A percentile compares a stretch with the other conserved stretches of the same genome.
Evolutionary conservation across 1,140 invertebrate species (phyloP).

Genomic region (Sycophila sp.): DNA sequence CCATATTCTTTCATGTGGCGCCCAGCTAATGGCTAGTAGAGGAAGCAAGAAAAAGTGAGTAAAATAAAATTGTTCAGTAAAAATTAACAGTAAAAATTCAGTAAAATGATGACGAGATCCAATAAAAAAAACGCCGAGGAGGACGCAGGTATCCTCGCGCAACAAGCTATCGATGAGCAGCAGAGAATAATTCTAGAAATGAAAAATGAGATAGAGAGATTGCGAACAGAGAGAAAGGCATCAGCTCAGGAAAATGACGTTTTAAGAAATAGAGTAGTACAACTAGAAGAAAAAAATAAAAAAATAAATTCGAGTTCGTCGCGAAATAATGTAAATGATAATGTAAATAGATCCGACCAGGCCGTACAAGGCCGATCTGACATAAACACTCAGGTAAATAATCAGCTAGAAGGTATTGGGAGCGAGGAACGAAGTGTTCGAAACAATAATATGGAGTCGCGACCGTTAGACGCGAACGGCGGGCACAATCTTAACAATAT

Average conservation of each 20-base stretch:
- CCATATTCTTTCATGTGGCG: not conserved
- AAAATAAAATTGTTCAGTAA: no score
- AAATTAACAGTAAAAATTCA: no score
- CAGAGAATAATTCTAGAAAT: not conserved
- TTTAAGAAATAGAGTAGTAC: not conserved
- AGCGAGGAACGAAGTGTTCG: no score
- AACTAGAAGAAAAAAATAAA: not conserved
- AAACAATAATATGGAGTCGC: no score
- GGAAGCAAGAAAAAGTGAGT: no score
- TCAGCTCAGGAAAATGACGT: not conserved
- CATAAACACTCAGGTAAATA: not conserved
- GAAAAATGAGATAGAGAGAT: not conserved
- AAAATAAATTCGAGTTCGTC: not conserved
- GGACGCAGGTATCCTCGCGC: not conserved
- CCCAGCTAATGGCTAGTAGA: not conserved
- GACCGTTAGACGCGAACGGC: no score
- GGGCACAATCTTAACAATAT: no score
- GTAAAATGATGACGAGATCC: no score
- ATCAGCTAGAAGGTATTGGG: no score
- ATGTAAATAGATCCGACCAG: not conserved
- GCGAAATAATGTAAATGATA: not conserved
- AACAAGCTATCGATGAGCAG: not conserved
- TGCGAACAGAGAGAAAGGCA: not conserved
- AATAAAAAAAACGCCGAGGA: not conserved
- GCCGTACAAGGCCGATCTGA: not conserved